Percentiles rank a stretch among this genome's conserved stretches.
Conservation (phyloP, 92 coral and sea anemone genomes). For the Epizoanthus stellaris region DNA sequence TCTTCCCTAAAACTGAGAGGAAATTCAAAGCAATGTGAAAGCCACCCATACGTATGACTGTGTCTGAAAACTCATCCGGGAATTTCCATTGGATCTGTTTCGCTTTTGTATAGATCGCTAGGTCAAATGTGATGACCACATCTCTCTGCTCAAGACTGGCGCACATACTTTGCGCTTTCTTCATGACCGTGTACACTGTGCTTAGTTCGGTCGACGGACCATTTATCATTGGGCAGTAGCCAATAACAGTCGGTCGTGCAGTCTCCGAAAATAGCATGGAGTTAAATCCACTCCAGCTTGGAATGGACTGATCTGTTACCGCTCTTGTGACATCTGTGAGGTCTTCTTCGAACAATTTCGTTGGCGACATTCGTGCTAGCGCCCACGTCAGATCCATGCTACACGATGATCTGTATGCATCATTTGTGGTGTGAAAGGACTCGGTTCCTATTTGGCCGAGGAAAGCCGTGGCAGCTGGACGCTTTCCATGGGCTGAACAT, state of each 20-base stretch:
- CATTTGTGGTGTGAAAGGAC: not conserved
- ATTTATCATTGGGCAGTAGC: slow-evolving; percentile 34
- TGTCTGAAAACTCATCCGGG: too few species aligned
- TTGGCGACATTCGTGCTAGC: not conserved
- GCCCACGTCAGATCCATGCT: not conserved
- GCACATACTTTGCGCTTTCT: not conserved
- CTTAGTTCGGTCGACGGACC: not conserved
- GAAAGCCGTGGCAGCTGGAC: slow-evolving; percentile 43
- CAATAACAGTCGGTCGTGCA: not conserved
- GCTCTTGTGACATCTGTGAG: not conserved
- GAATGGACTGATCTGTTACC: slow-evolving; percentile 13
- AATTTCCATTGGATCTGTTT: slow-evolving; percentile 21
- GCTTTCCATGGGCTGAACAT: slow-evolving; percentile 41
- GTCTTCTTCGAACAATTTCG: too few species aligned
- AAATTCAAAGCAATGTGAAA: slow-evolving; percentile 46
- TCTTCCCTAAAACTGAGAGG: slow-evolving; percentile 44
- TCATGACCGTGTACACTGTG: slow-evolving; percentile 31
- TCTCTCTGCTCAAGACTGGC: not conserved
- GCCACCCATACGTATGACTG: slow-evolving; percentile 47
- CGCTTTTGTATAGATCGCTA: not conserved
- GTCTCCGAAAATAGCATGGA: not conserved
- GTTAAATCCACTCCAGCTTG: slow-evolving; percentile 32
- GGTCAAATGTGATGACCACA: slow-evolving; percentile 29
- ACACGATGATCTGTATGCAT: not conserved
- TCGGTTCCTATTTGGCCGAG: not conserved